Base-by-base conservation (phyloP, 2,113 vertebrate genomes). In the Amia ocellicauda region DNA sequence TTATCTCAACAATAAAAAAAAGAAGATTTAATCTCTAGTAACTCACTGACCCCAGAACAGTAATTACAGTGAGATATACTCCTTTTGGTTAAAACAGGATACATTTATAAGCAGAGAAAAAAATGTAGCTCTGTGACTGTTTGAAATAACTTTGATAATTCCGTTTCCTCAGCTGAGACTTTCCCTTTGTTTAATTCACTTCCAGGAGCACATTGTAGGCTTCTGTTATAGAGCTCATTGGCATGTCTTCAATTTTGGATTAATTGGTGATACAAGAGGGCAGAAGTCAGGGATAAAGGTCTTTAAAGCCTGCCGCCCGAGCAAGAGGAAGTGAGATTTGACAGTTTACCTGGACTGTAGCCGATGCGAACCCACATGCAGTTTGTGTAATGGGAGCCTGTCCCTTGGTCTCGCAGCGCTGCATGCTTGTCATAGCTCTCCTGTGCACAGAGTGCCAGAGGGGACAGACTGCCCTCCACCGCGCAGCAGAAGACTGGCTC, bases 291-390 rank as follows among this genome's bases (percentile, higher is more conserved):
- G 58, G 22, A 69, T 64, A 70, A 74, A 66, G 58, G 62, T 70
- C 60, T 69, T 67, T 60, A 66, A 78, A 75, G 51, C 64, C 58
- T 20, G 19, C 31, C 51, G 62, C 54, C n/a, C 63, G 42, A 55
- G n/a, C 45, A 19, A 50, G 63, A 73, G 77, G 79, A 85, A 85
- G 74, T 74, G 58, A 67, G 50, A 64, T 78, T 82, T 75, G 70
- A 81, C 77, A 80, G 76, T 80, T 81, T 75, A 81, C 78, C 81
- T 76, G 82, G 73, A 69, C 57, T 10, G 3, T 47, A 40, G 75
- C 75, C 67, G 70, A 75, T 55, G 36, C 65, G 63, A 74, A 69
- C 67, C 58, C 66, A 67, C 58, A 65, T 64, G 36, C 61, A 71
- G 60, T 41, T 29, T 26, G 50, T 70, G 82, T 75, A 77, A 83